Evolutionary conservation across 1,140 invertebrate species (phyloP).

Genomic region (Phenacoccus solenopsis): DNA sequence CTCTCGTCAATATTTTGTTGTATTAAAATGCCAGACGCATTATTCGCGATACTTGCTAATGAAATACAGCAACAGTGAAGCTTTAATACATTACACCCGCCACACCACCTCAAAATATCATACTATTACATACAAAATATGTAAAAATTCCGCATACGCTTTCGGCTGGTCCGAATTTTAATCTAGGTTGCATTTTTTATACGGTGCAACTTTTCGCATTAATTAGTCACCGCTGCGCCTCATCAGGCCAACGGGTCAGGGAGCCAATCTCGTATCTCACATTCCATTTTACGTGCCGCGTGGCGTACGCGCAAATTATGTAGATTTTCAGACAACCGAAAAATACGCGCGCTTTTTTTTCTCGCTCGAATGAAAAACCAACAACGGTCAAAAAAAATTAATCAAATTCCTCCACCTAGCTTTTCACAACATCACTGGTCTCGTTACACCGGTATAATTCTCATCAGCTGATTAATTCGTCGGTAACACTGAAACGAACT

Average conservation of each 20-base stretch:
- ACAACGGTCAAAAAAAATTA: too few species aligned
- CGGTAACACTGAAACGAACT: too few species aligned
- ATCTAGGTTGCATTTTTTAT: neutral
- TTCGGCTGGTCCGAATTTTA: neutral
- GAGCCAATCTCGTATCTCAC: too few species aligned
- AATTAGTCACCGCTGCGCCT: too few species aligned
- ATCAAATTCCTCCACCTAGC: neutral
- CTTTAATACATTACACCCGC: too few species aligned
- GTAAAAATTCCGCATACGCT: neutral
- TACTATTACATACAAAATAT: too few species aligned
- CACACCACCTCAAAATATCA: too few species aligned
- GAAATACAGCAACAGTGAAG: too few species aligned
- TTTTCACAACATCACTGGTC: neutral
- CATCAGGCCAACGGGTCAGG: too few species aligned
- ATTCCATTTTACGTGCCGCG: neutral
- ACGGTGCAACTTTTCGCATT: neutral
- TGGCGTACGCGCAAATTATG: neutral
- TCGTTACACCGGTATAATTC: neutral
- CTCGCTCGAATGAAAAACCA: neutral
- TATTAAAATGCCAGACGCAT: too few species aligned
- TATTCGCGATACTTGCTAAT: too few species aligned
- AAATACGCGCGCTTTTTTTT: neutral
- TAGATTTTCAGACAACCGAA: neutral
- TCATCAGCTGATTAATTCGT: neutral
- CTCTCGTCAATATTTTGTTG: too few species aligned